Conservation (phyloP, 2,797 vertebrate species). For the Novumbra hubbsi region DNA sequence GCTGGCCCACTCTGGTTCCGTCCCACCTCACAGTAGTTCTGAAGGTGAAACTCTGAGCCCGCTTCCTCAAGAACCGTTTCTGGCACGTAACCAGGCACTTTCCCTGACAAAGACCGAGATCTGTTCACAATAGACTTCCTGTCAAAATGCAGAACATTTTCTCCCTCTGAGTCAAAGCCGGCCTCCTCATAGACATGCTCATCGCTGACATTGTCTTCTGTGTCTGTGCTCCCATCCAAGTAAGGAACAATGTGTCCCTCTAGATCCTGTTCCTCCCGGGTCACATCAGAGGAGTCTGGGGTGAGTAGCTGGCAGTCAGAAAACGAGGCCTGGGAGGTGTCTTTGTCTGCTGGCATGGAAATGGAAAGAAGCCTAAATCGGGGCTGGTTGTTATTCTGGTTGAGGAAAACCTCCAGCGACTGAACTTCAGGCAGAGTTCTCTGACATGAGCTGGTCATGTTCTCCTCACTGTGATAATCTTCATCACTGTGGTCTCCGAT, state of each 20-base stretch:
- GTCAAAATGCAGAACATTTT: conserved; percentile 67
- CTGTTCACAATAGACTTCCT: conserved; percentile 72
- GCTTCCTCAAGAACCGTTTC: conserved; percentile 80
- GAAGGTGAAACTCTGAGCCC: conserved; percentile 64
- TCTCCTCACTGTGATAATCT: conserved; percentile 20
- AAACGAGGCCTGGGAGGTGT: conserved; percentile 53
- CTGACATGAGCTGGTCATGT: conserved; percentile 28
- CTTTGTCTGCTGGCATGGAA: conserved; percentile 56
- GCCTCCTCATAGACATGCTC: conserved; percentile 76
- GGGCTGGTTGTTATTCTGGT: conserved; percentile 46
- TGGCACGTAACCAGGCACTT: conserved; percentile 73
- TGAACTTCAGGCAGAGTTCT: conserved; percentile 25
- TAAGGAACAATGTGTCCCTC: conserved; percentile 66
- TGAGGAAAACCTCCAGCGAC: conserved; percentile 27
- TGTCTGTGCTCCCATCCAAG: conserved; percentile 61
- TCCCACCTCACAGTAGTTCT: conserved; percentile 51
- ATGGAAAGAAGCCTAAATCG: conserved; percentile 61
- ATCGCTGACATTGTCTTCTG: conserved; percentile 56
- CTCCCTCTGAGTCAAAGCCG: conserved; percentile 60
- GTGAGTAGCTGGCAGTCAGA: conserved; percentile 60
- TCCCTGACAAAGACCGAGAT: conserved; percentile 80
- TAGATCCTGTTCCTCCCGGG: conserved; percentile 54
- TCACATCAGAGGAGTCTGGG: conserved; percentile 51
- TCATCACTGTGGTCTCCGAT: conserved; percentile 32
- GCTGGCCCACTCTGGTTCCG: conserved; percentile 45